phyloP scores from a whole-genome alignment of 2,888 invertebrate species.

The Unio pictorum region DNA sequence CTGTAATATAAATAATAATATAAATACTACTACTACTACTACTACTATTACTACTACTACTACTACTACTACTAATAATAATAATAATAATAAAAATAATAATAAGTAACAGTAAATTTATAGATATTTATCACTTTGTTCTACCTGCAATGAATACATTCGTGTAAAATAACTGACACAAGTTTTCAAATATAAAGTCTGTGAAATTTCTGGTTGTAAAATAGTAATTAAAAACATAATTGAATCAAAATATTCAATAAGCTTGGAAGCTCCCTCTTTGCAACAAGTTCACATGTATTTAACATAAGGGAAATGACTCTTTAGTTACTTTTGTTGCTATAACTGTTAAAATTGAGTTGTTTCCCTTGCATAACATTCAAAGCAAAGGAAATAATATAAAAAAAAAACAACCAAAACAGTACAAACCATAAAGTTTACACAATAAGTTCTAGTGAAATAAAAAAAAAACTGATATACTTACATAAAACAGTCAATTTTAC shows the following conservation, averaged over 20 bases:
- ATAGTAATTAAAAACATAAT: no score
- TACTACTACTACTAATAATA: not conserved
- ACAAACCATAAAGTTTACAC: no score
- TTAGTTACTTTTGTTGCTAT: not conserved
- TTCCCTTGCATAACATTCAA: conserved; percentile 9
- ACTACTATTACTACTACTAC: not conserved
- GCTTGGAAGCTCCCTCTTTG: no score
- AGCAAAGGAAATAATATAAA: no score
- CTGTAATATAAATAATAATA: conserved; percentile 36
- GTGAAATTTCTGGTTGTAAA: no score
- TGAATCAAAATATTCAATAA: no score
- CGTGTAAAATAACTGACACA: no score
- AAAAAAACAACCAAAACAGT: no score
- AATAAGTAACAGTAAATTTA: not conserved
- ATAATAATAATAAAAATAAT: not conserved
- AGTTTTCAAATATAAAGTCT: no score
- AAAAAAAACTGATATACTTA: conserved; percentile 25
- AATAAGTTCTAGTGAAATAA: no score
- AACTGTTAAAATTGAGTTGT: conserved; percentile 4
- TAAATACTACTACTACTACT: not conserved
- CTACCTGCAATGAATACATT: no score
- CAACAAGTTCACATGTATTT: not conserved
- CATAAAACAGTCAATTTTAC: conserved; percentile 43
- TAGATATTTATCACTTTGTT: no score
- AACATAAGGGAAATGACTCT: conserved; percentile 9